Evolutionary conservation across 2,113 vertebrate genomes (phyloP), one percentile per base, ranked within the genome.

Genomic region (Tyrannus savana): DNA sequence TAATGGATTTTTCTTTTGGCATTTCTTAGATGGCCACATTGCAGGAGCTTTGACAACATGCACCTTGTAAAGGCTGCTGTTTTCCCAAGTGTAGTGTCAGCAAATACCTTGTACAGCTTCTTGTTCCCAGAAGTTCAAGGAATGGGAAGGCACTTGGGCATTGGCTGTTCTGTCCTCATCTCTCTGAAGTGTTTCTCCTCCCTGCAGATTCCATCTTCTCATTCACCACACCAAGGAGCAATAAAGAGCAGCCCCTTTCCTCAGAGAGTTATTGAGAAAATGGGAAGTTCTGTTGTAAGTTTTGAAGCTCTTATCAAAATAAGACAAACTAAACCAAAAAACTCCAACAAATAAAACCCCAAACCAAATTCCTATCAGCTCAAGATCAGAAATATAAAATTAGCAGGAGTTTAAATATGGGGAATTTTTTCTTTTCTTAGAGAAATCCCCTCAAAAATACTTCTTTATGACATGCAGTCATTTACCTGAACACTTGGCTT

Each of bases 1-100:
- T 99, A 98, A 91, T 3, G 33, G 53, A 10, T 18, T 80, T 50
- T 50, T 27, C 18, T 53, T 42, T 14, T 37, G 46, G 60, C 42
- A 1, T 60, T 80, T 41, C 46, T 28, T 24, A 24, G 27, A 67
- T 31, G 39, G 60, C 31, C 60, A 10, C 22, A 12, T 6, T 10
- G 46, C 19, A 60, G 53, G 46, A 42, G 52, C 72, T 67, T 66
- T 53, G 60, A 19, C n/a, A 41, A 41, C 35, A 21, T 33, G 5
- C 27, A 2, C n/a, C 53, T 62, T 55, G 31, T 33, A 25, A 55
- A 86, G 46, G 5, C 53, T 86, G 55, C 75, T 49, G 22, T 41
- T 62, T 49, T 49, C 75, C 55, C 31, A 39, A 74, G 47, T 30
- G 53, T 9, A 18, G 19, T 4, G 13, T 55, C 47, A 68, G 75